Conservation (phyloP, 2,888 invertebrate species). For the Eupithecia dodoneata region DNA sequence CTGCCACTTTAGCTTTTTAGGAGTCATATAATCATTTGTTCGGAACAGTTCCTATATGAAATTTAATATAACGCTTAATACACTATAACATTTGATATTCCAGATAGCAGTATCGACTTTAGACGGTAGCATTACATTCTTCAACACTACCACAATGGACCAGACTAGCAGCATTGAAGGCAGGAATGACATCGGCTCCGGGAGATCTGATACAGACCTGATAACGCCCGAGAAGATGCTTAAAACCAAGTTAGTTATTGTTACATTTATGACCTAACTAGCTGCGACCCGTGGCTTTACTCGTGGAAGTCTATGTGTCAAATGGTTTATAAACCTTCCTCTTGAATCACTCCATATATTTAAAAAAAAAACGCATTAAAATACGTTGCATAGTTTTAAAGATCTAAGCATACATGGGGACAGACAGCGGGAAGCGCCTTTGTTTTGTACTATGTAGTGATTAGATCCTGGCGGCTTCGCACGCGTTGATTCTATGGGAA, state of each 20-base stretch:
- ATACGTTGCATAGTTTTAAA: too few species aligned
- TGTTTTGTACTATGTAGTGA: too few species aligned
- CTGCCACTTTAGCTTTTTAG: too few species aligned
- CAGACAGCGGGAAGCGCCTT: too few species aligned
- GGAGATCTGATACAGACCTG: slow-evolving; percentile 91
- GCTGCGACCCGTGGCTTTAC: background rate
- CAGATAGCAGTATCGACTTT: slow-evolving; percentile 95
- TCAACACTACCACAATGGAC: slow-evolving; percentile 87
- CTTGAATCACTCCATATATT: too few species aligned
- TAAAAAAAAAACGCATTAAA: too few species aligned
- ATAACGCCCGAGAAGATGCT: slow-evolving; percentile 94
- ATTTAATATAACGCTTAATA: background rate
- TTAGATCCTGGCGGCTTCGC: too few species aligned
- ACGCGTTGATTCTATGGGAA: too few species aligned
- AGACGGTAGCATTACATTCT: slow-evolving; percentile 93
- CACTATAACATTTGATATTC: slow-evolving; percentile 14
- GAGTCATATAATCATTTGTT: too few species aligned
- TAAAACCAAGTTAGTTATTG: slow-evolving; percentile 89
- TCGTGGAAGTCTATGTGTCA: too few species aligned
- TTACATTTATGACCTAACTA: background rate
- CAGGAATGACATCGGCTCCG: slow-evolving; percentile 93
- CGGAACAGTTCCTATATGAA: background rate
- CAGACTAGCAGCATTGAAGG: slow-evolving; percentile 94
- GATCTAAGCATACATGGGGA: too few species aligned
- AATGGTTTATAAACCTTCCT: too few species aligned